Evolutionary conservation across 1,140 invertebrate genomes (phyloP).

Genomic region (Triops cancriformis): DNA sequence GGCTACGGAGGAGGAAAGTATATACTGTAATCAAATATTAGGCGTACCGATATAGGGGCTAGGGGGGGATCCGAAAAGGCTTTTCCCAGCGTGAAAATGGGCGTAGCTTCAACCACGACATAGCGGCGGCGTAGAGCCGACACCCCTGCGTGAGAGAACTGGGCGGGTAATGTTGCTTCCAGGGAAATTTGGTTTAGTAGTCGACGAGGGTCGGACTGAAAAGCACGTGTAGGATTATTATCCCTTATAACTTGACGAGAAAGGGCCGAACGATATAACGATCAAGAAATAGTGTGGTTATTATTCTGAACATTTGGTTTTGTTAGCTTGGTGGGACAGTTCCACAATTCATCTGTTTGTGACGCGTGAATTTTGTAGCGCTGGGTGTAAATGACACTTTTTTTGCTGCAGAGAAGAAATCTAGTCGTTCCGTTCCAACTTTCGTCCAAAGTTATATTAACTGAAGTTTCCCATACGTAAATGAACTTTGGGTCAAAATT

Average conservation of each 20-base stretch:
- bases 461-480: neutral
- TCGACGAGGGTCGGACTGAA: neutral
- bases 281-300: too few relatives aligned
- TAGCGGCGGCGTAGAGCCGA: neutral
- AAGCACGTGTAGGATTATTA: neutral
- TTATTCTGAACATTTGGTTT: too few relatives aligned
- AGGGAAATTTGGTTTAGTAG: neutral
- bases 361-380: too few relatives aligned
- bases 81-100: slow-evolving; percentile 13
- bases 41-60: slow-evolving; percentile 1
- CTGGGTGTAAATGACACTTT: too few relatives aligned
- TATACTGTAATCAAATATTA: slow-evolving; percentile 12
- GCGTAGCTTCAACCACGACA: neutral
- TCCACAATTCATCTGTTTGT: too few relatives aligned
- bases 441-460: too few relatives aligned
- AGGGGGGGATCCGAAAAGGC: neutral
- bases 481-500: neutral
- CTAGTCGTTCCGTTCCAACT: too few relatives aligned
- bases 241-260: neutral
- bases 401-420: too few relatives aligned
- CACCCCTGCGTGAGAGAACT: neutral
- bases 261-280: too few relatives aligned
- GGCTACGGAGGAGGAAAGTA: neutral
- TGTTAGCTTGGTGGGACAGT: too few relatives aligned
- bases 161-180: slow-evolving; percentile 9